These are phyloP conservation scores for Atherinosoma microstoma DNA, from an alignment of 2,797 vertebrate genomes.

Conservation along the genomic window DNA sequence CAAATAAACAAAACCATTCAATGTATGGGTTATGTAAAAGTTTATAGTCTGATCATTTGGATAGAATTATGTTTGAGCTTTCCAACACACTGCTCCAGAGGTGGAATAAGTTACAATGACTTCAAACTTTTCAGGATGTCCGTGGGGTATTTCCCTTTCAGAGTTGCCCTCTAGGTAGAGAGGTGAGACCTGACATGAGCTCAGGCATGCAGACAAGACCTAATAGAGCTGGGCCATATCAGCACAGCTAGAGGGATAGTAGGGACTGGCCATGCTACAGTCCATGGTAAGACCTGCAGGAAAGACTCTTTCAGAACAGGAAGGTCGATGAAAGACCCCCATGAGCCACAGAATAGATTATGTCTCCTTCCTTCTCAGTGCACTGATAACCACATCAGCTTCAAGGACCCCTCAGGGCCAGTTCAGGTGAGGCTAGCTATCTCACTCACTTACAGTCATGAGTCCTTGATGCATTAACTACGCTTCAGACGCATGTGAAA, in stretches of 20 bases:
- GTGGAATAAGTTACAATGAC: constrained; percentile 59
- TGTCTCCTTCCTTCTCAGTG: constrained; percentile 78
- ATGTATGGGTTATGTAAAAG: constrained; percentile 14
- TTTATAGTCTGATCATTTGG: constrained; percentile 27
- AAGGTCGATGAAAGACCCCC: constrained; percentile 82
- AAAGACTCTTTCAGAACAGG: constrained; percentile 67
- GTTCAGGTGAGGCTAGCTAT: constrained; percentile 74
- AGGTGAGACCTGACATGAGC: constrained; percentile 64
- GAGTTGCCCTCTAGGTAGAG: constrained; percentile 67
- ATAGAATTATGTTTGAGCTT: constrained; percentile 17
- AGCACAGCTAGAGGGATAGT: constrained; percentile 63
- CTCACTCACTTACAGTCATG: constrained; percentile 73
- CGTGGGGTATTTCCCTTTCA: constrained; percentile 67
- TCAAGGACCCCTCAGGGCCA: constrained; percentile 75
- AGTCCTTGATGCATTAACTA: constrained; percentile 77
- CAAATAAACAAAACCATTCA: constrained; percentile 11
- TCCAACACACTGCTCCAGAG: constrained; percentile 13
- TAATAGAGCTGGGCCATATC: constrained; percentile 76
- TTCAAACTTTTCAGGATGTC: constrained; percentile 67
- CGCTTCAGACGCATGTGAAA: constrained; percentile 59
- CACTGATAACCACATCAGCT: constrained; percentile 82
- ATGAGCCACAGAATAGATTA: constrained; percentile 80
- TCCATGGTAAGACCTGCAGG: constrained; percentile 70
- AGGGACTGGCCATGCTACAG: constrained; percentile 63
- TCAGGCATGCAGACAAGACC: constrained; percentile 70